Percentiles rank a stretch among this genome's conserved stretches.
Evolutionary conservation across 2,888 invertebrate species (phyloP).

Genomic region (Cosmorhoe ocellata): DNA sequence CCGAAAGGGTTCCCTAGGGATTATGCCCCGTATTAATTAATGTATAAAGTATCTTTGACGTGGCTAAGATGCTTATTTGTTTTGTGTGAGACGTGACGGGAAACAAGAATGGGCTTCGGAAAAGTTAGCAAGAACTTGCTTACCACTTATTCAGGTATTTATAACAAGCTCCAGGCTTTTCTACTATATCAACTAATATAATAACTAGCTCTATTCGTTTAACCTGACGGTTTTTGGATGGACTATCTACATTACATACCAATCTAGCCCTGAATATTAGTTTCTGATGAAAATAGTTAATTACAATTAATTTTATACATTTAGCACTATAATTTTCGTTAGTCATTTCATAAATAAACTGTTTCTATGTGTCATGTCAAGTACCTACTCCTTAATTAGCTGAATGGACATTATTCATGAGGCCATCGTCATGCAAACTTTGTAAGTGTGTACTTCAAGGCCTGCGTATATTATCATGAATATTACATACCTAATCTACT

Average conservation of each 20-base stretch:
- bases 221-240: too few relatives aligned
- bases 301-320: too few relatives aligned
- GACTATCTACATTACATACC: too few relatives aligned
- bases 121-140: not conserved
- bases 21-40: slow-evolving; percentile 67
- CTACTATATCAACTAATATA: too few relatives aligned
- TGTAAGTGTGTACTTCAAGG: slow-evolving; percentile 15
- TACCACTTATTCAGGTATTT: too few relatives aligned
- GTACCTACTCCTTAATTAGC: slow-evolving; percentile 5
- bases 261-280: too few relatives aligned
- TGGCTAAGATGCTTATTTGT: slow-evolving; percentile 56
- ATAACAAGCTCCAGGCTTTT: too few relatives aligned
- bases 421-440: slow-evolving; percentile 17
- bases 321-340: not conserved
- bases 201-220: too few relatives aligned
- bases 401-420: slow-evolving; percentile 11
- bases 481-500: not conserved
- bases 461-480: slow-evolving; percentile 12
- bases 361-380: slow-evolving; percentile 3
- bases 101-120: slow-evolving; percentile 11
- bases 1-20: slow-evolving; percentile 58
- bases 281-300: too few relatives aligned
- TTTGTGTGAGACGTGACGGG: slow-evolving; percentile 33
- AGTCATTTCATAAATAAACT: slow-evolving; percentile 16
- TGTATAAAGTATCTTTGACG: slow-evolving; percentile 57